Evolutionary conservation across 2,113 vertebrate species (phyloP), one percentile per base, ranked within the genome.

Genomic region (Pelecanoides urinatrix): DNA sequence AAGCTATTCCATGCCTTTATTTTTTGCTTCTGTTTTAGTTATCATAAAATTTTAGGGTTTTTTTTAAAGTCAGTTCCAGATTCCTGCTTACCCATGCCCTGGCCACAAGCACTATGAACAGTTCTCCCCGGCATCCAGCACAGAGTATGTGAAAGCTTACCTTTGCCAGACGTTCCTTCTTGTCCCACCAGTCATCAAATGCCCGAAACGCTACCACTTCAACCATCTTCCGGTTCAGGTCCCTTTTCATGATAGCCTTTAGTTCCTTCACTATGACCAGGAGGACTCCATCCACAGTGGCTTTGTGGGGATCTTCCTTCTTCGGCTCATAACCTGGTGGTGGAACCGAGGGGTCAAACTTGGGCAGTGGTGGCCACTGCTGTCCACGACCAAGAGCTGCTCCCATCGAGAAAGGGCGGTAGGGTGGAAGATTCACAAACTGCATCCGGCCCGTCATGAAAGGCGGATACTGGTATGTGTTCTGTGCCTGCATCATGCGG

Each of bases 121-220:
- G 49, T 4, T 49, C n/a, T 74, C 36, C 71, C 42, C 13, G 3
- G 29, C 17, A 67, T 8, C 13, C 42, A 56, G 42, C 56, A 81
- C 21, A 34, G 7, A 63, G 25, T 9, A n/a, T 0, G 4, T 7
- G 40, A 44, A 23, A 53, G 40, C 49, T 56, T 95, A 99, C 99
- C 98, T 99, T 99, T 58, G 99, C 99, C 22, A 99, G 98, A 45
- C 98, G 98, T 16, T 99, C 99, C 94, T 99, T 99, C 97, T 99
- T 99, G 76, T 99, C 99, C 99, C 99, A 99, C 99, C 99, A 99
- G 65, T 99, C 99, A 14, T 99, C 99, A 1, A 99, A 99, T 9
- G 99, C 99, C 94, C 99, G 98, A 82, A 99, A 99, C 4, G 99
- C 99, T 82, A 99, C 99, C 97, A 99, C 99, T 97, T 99, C 99